Base-by-base conservation (phyloP, 92 coral and sea anemone species). In the Muricea muricata region DNA sequence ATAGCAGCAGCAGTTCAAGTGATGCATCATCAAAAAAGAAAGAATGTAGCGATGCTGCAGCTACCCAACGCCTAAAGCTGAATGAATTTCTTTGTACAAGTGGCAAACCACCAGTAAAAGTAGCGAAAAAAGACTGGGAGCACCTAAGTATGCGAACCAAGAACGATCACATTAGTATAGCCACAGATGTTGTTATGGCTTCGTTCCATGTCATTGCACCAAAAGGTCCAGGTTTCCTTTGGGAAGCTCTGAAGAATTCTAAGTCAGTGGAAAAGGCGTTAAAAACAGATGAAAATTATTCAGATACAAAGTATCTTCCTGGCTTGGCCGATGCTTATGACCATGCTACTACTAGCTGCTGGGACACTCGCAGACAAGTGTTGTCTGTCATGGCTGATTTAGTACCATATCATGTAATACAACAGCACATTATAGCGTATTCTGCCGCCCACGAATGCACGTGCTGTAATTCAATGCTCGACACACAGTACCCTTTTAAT, bases 51-150 rank as follows among this genome's bases (percentile, higher is more conserved):
- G 30, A 18, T 24, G 21, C 65, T 28, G 18, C 81, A 65, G 15
- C 86, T 76, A 28, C 29, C 30, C 61, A 60, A n/a, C 45, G 28
- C 60, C 35, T 39, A 42, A 89, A 86, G 67, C 73, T 90, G 30
- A 90, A 90, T 46, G 74, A 86, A 73, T 81, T 90, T 69, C 81
- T 86, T 23, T n/a, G 26, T 31, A 68, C 67, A 20, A 79, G 93
- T 54, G 90, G 87, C 24, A 73, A 47, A 42, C 84, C 79, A 23
- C 31, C 66, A 13, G 78, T 65, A 1, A 82, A 82, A n/a, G 87
- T 73, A 46, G 72, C 85, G 23, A 89, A 72, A 45, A 85, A 80
- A 26, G 46, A 46, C 24, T 90, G 90, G 90, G 76, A 86, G 60
- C 21, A 72, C 20, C 12, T 75, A 79, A 65, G 73, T 50, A 32